These are phyloP conservation scores for Parasteatoda lunata DNA, from an alignment of 2,888 invertebrate genomes.

Conservation along the genomic window DNA sequence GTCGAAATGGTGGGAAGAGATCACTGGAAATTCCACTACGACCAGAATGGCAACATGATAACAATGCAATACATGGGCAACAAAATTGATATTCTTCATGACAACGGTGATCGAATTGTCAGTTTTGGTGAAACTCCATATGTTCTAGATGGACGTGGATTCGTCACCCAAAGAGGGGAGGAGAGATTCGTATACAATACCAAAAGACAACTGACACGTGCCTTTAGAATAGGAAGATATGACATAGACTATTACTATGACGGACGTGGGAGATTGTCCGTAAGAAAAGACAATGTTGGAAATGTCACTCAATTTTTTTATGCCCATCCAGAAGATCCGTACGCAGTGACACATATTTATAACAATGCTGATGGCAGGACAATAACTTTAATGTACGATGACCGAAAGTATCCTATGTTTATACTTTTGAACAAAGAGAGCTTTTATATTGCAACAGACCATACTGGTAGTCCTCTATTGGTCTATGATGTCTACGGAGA, in stretches of 20 bases:
- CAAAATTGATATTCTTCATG: slow-evolving; percentile 78
- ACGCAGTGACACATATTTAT: slow-evolving; percentile 91
- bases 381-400: slow-evolving; percentile 90
- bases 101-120: slow-evolving; percentile 92
- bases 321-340: slow-evolving; percentile 86
- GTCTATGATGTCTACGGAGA: slow-evolving; percentile 93
- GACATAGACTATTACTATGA: slow-evolving; percentile 96
- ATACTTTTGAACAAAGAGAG: slow-evolving; percentile 89
- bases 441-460: slow-evolving; percentile 92
- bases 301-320: slow-evolving; percentile 97
- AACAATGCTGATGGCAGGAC: slow-evolving; percentile 89
- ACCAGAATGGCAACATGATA: slow-evolving; percentile 94
- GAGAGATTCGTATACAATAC: slow-evolving; percentile 95
- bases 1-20: slow-evolving; percentile 86
- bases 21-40: slow-evolving; percentile 93
- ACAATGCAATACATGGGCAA: slow-evolving; percentile 77
- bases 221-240: slow-evolving; percentile 87
- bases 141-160: slow-evolving; percentile 91
- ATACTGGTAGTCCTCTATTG: slow-evolving; percentile 91
- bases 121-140: slow-evolving; percentile 92
- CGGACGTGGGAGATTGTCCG: slow-evolving; percentile 87
- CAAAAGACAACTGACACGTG: slow-evolving; percentile 90
- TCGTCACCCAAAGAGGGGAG: slow-evolving; percentile 92
- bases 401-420: slow-evolving; percentile 79
- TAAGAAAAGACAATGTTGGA: slow-evolving; percentile 91